These are phyloP conservation scores for Bugula neritina DNA, from an alignment of 2,888 invertebrate species.

Conservation along the genomic window DNA sequence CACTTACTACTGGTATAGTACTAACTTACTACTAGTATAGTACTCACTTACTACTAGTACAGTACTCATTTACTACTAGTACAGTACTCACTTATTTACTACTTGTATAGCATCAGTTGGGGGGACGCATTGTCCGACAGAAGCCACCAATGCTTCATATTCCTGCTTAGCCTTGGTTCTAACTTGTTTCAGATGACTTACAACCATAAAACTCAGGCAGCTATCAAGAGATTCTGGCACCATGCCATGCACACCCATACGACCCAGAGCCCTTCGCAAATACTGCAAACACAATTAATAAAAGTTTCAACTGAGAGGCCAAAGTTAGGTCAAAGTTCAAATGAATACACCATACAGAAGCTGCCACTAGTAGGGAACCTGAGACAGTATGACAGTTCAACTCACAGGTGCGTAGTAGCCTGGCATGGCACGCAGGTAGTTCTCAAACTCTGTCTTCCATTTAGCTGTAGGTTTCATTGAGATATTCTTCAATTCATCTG, in stretches of 20 bases:
- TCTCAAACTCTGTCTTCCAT: slow-evolving; percentile 86
- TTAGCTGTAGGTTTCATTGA: slow-evolving; percentile 74
- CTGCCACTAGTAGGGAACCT: too few relatives aligned
- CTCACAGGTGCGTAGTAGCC: slow-evolving; percentile 68
- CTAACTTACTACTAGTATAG: slow-evolving; percentile 65
- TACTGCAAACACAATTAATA: slow-evolving; percentile 61
- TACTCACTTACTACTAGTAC: slow-evolving; percentile 41
- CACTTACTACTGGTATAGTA: background rate
- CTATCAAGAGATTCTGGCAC: slow-evolving; percentile 89
- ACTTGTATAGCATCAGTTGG: slow-evolving; percentile 69
- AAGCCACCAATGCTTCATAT: slow-evolving; percentile 51
- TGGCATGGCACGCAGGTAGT: slow-evolving; percentile 92
- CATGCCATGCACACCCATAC: slow-evolving; percentile 84
- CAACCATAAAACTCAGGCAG: slow-evolving; percentile 82
- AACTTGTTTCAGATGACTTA: slow-evolving; percentile 87
- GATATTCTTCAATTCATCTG: slow-evolving; percentile 17
- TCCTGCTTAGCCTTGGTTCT: slow-evolving; percentile 65
- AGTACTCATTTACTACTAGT: background rate
- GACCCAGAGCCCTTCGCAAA: slow-evolving; percentile 76
- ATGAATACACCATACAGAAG: too few relatives aligned
- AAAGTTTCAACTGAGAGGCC: slow-evolving; percentile 26
- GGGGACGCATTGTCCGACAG: slow-evolving; percentile 51
- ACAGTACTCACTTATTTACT: slow-evolving; percentile 57
- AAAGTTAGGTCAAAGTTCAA: too few relatives aligned
- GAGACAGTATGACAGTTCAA: too few relatives aligned